Conservation (phyloP, 2,113 vertebrate genomes). For the Planiliza haematocheilus region DNA sequence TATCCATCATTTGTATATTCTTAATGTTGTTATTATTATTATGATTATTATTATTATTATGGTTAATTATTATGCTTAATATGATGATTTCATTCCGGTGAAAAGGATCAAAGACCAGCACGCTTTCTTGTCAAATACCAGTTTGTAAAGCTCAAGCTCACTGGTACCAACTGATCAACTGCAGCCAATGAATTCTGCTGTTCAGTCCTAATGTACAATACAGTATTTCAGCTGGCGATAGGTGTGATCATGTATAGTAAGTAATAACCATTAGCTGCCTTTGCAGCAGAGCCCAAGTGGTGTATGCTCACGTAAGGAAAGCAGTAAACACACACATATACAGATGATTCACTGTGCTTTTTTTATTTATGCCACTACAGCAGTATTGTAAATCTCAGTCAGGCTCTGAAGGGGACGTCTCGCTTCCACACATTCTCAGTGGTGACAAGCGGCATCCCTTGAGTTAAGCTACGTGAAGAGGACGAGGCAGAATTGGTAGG, state of each 20-base stretch:
- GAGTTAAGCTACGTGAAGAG: constrained; percentile 29
- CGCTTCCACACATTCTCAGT: constrained; percentile 47
- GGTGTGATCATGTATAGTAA: constrained; percentile 56
- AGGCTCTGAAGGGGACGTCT: constrained; percentile 41
- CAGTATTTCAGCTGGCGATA: constrained; percentile 66
- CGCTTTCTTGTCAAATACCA: constrained; percentile 72
- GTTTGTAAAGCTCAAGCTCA: constrained; percentile 72
- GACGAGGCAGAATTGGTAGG: constrained; percentile 39
- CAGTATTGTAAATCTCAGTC: constrained; percentile 72
- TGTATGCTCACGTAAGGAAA: constrained; percentile 60
- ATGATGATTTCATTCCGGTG: constrained; percentile 81
- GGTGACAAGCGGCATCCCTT: constrained; percentile 38
- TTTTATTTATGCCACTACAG: constrained; percentile 64
- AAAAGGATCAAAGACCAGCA: constrained; percentile 80
- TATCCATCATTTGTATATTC: constrained; percentile 83
- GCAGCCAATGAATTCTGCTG: constrained; percentile 60
- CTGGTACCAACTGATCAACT: constrained; percentile 83
- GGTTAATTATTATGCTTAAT: constrained; percentile 80
- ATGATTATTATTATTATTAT: constrained; percentile 51
- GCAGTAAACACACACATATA: constrained; percentile 60
- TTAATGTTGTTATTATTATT: constrained; percentile 79
- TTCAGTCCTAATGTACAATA: constrained; percentile 55
- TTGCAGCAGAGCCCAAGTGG: constrained; percentile 58
- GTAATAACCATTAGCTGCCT: constrained; percentile 69
- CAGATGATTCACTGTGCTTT: constrained; percentile 67